These are phyloP conservation scores for Troglohyphantes excavatus DNA, from an alignment of 2,888 invertebrate species.

Conservation along the genomic window DNA sequence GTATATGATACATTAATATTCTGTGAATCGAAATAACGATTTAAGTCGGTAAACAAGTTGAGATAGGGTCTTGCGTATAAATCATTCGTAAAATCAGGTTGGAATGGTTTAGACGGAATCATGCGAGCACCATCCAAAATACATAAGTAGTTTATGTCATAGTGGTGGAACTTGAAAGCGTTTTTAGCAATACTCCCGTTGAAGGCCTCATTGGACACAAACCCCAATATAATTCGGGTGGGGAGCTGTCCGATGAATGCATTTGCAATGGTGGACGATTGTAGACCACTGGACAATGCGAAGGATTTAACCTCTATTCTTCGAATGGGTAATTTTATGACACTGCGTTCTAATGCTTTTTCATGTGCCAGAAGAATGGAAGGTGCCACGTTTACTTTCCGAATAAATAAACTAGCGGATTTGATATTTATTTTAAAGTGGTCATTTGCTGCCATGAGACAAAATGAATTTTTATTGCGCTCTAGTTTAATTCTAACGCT, in stretches of 20 bases:
- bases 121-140: constrained; percentile 10
- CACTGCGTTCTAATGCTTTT: constrained; percentile 38
- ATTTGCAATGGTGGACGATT: constrained; percentile 24
- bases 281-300: not conserved
- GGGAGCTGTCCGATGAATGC: constrained; percentile 51
- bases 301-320: constrained; percentile 30
- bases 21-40: not conserved
- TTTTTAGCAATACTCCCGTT: constrained; percentile 37
- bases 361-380: constrained; percentile 56
- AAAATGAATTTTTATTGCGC: constrained; percentile 16
- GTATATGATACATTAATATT: constrained; percentile 15
- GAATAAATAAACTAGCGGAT: constrained; percentile 29
- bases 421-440: not conserved
- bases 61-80: not conserved
- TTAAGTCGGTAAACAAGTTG: constrained; percentile 36
- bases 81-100: not conserved
- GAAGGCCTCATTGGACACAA: constrained; percentile 38
- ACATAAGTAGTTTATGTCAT: constrained; percentile 22
- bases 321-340: constrained; percentile 39
- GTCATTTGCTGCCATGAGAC: not conserved
- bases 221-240: constrained; percentile 6
- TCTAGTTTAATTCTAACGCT: constrained; percentile 31
- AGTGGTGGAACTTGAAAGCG: constrained; percentile 44
- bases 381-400: constrained; percentile 34
- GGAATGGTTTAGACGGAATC: constrained; percentile 24